phyloP scores from a whole-genome alignment of 2,888 invertebrate species.

The Himalopsyche japonica region DNA sequence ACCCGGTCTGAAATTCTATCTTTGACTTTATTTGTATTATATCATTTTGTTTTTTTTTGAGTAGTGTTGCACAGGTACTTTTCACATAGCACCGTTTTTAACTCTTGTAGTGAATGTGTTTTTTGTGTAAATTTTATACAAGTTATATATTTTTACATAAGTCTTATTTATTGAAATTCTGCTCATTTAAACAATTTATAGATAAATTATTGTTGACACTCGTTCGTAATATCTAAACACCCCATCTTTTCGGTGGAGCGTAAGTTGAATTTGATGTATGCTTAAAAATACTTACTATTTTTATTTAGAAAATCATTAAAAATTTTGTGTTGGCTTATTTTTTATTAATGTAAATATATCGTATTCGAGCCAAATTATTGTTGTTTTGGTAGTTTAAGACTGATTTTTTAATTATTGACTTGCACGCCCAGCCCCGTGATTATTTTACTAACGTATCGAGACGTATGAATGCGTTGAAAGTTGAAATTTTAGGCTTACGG shows the following conservation, averaged over 20 bases:
- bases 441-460: not conserved
- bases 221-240: not conserved
- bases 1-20: not conserved
- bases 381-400: conserved; percentile 32
- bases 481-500: not conserved
- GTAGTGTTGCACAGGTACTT: not conserved
- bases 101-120: not conserved
- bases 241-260: not conserved
- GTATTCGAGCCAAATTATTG: conserved; percentile 10
- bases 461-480: not conserved
- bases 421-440: not conserved
- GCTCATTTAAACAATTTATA: not conserved
- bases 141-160: not conserved
- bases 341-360: conserved; percentile 18
- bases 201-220: not conserved
- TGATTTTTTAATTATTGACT: conserved; percentile 25
- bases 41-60: not conserved
- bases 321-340: conserved; percentile 2
- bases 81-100: not conserved
- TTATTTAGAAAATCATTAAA: not conserved
- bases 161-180: not conserved
- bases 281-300: not conserved
- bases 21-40: no score
- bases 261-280: not conserved
- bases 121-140: not conserved